Conservation (phyloP, 2,888 invertebrate species). For the Nowickia ferox region DNA sequence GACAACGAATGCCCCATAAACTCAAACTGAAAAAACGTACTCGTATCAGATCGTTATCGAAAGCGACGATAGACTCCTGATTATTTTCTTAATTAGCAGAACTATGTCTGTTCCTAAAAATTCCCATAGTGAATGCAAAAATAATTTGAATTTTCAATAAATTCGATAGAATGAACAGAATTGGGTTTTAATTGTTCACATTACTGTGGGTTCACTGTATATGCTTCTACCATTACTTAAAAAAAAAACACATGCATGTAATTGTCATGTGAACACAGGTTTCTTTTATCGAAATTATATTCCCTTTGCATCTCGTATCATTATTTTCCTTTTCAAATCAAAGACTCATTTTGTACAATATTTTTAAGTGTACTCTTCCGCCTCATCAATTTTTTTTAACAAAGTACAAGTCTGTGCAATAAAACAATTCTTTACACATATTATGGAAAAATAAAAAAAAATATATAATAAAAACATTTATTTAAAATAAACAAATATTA, state of each 20-base stretch:
- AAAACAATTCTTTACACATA: background rate
- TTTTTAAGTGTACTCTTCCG: background rate
- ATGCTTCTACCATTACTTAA: background rate
- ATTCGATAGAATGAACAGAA: too few species aligned
- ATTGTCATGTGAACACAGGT: background rate
- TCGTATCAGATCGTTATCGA: too few species aligned
- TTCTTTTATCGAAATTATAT: background rate
- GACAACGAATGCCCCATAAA: too few species aligned
- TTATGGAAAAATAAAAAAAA: background rate
- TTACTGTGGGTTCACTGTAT: background rate
- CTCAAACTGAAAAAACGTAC: too few species aligned
- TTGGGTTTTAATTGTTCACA: too few species aligned
- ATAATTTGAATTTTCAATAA: too few species aligned
- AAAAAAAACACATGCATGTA: background rate
- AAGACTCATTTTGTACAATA: constrained; percentile 6
- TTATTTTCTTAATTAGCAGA: too few species aligned
- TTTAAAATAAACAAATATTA: constrained; percentile 41
- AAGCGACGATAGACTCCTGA: too few species aligned
- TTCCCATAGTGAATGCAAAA: too few species aligned
- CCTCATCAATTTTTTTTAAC: background rate
- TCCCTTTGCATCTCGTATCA: background rate
- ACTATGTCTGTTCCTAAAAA: too few species aligned
- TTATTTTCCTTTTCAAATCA: constrained; percentile 11
- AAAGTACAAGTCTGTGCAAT: constrained; percentile 8
- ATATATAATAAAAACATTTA: constrained; percentile 6